Evolutionary conservation across 1,140 invertebrate species (phyloP).

Genomic region (Trichogramma pretiosum): DNA sequence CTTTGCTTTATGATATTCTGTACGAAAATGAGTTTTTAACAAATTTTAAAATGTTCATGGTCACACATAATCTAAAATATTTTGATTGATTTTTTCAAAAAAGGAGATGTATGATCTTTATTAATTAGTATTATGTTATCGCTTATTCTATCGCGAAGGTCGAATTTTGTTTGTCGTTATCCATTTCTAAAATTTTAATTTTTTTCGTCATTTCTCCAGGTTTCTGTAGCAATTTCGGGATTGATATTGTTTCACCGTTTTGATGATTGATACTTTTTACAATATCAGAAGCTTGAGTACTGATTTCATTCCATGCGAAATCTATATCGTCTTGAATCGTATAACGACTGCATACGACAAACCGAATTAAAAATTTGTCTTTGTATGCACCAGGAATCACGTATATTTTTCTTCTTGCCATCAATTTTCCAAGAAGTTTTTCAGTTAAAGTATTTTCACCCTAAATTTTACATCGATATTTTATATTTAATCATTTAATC

Average conservation of each 20-base stretch:
- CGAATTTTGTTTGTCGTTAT: conserved; percentile 7
- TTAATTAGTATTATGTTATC: conserved; percentile 8
- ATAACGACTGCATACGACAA: conserved; percentile 69
- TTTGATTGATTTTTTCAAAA: too few species aligned
- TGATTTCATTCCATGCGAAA: conserved; percentile 76
- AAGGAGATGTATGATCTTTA: too few species aligned
- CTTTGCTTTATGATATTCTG: too few species aligned
- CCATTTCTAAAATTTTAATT: conserved; percentile 20
- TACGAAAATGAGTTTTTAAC: too few species aligned
- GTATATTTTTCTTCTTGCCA: conserved; percentile 71
- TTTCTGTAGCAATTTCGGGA: conserved; percentile 5
- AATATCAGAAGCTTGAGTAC: conserved; percentile 44
- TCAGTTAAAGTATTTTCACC: conserved; percentile 67
- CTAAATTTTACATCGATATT: conserved; percentile 41
- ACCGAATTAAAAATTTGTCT: conserved; percentile 67
- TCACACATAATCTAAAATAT: too few species aligned
- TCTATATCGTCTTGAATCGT: conserved; percentile 64
- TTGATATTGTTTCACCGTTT: not conserved
- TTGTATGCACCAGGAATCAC: conserved; percentile 67
- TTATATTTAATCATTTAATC: not conserved
- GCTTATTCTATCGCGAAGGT: conserved; percentile 9
- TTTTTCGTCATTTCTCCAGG: conserved; percentile 14
- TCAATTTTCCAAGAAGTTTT: conserved; percentile 65
- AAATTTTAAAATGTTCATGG: too few species aligned
- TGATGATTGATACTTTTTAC: conserved; percentile 15